These are phyloP conservation scores for Felis chaus DNA, from an alignment of 2,113 vertebrate genomes.

Conservation along the genomic window DNA sequence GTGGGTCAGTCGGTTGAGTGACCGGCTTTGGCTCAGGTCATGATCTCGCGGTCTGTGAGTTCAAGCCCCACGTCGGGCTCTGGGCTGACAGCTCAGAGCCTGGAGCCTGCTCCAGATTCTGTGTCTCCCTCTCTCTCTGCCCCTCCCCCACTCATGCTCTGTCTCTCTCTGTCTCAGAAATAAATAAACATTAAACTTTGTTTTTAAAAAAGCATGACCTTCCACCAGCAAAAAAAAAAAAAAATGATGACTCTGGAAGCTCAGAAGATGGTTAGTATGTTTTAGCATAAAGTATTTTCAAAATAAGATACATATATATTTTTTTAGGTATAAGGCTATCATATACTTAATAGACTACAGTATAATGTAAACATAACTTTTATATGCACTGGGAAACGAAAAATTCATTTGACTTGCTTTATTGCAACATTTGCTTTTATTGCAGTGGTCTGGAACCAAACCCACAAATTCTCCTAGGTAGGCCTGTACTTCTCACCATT, in stretches of 20 bases:
- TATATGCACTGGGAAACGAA: not conserved
- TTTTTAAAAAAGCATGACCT: not conserved
- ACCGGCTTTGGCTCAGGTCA: too few species aligned
- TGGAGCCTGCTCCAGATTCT: too few species aligned
- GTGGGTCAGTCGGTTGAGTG: too few species aligned
- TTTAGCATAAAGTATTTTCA: not conserved
- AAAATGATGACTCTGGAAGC: not conserved
- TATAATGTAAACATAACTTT: not conserved
- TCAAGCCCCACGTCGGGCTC: too few species aligned
- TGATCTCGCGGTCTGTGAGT: too few species aligned
- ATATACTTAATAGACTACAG: not conserved
- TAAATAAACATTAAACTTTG: too few species aligned
- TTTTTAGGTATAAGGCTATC: not conserved
- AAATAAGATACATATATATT: not conserved
- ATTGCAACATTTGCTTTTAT: not conserved
- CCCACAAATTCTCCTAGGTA: not conserved
- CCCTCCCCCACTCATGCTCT: too few species aligned
- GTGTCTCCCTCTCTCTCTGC: too few species aligned
- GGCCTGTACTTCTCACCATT: not conserved
- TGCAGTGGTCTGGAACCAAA: not conserved
- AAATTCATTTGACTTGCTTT: not conserved
- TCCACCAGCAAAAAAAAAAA: not conserved
- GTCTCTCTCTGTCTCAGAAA: too few species aligned
- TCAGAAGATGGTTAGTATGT: not conserved
- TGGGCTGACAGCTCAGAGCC: too few species aligned